phyloP scores from a whole-genome alignment of 2,888 invertebrate genomes.

The Drosophila setosimentum region DNA sequence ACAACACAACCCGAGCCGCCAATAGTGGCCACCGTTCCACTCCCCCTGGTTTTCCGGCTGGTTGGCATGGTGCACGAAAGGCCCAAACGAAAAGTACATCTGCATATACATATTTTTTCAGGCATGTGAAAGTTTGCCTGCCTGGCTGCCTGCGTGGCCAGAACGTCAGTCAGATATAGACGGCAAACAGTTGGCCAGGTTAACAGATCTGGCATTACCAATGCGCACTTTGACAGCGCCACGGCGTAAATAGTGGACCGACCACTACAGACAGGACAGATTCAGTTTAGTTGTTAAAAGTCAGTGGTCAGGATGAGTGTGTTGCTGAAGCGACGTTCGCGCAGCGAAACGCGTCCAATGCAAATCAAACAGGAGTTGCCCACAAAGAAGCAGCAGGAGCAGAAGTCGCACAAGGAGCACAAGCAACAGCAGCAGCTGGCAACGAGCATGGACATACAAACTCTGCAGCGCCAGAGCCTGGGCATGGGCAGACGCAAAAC shows the following conservation, averaged over 20 bases:
- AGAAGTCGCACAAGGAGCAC: not conserved
- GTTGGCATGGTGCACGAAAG: slow-evolving; percentile 83
- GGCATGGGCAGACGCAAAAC: slow-evolving; percentile 87
- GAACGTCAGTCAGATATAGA: slow-evolving; percentile 6
- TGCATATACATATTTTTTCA: slow-evolving; percentile 45
- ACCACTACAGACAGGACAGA: not conserved
- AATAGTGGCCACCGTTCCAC: slow-evolving; percentile 10
- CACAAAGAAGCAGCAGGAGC: slow-evolving; percentile 18
- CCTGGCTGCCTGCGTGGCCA: slow-evolving; percentile 6
- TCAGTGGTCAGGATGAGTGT: slow-evolving; percentile 63
- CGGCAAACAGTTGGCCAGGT: slow-evolving; percentile 29
- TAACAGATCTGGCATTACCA: slow-evolving; percentile 37
- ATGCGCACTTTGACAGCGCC: slow-evolving; percentile 43
- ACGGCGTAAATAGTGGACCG: slow-evolving; percentile 24
- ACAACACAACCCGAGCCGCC: slow-evolving; percentile 7
- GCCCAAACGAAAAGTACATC: slow-evolving; percentile 78
- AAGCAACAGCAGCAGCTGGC: slow-evolving; percentile 15
- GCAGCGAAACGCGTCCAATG: slow-evolving; percentile 69
- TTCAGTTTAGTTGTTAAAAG: not conserved
- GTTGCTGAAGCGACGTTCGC: slow-evolving; percentile 75
- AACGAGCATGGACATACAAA: slow-evolving; percentile 32
- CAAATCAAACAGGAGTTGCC: slow-evolving; percentile 22
- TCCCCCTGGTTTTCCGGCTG: slow-evolving; percentile 11
- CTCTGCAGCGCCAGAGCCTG: slow-evolving; percentile 25
- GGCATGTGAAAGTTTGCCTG: slow-evolving; percentile 23